Evolutionary conservation across 2,888 invertebrate species (phyloP), one percentile per base, ranked within the genome.

Genomic region (Aporophyla nigra): DNA sequence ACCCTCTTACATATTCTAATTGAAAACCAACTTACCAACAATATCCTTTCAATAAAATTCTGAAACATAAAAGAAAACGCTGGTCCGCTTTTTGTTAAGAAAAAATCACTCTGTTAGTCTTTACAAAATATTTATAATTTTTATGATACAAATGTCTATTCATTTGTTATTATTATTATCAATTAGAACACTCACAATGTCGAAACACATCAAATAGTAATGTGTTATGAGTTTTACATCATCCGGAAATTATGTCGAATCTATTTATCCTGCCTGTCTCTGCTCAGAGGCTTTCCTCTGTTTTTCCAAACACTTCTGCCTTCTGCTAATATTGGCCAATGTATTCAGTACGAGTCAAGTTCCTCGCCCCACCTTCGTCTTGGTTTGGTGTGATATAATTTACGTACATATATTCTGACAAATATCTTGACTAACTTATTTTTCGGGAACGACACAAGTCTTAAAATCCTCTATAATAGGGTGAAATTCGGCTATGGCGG

Each of bases 101-200:
- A 21, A 78, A 54, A 21, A 67, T 49, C 16, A 74, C 33, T 46
- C 24, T 2, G 7, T 24, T 46, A 46, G 16, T 6, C 14, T 76
- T 46, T 19, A 43, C 5, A 27, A 53, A 43, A 53, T 54, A 33
- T 33, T 53, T 46, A 16, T 33, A 24, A 53, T 43, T 19, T 33
- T 19, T n/a, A 10, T 72, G 21, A 27, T 21, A 1, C 12, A 75
- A 33, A 24, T 46, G 53, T 33, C n/a, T 46, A 5, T 53, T 51
- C n/a, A 33, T 27, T 43, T 62, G 1, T 27, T 62, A n/a, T 27
- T 62, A n/a, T 27, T 62, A 1, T 27, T 61, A n/a, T n/a, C 76
- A 1, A 72, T 73, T 33, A 51, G 0, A 27, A 43, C 27, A 74
- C n/a, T 74, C 10, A 53, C 19, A 14, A 1, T 51, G 16, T 63